Evolutionary conservation across 2,888 invertebrate genomes (phyloP).

Genomic region (Acrobasis consociella): DNA sequence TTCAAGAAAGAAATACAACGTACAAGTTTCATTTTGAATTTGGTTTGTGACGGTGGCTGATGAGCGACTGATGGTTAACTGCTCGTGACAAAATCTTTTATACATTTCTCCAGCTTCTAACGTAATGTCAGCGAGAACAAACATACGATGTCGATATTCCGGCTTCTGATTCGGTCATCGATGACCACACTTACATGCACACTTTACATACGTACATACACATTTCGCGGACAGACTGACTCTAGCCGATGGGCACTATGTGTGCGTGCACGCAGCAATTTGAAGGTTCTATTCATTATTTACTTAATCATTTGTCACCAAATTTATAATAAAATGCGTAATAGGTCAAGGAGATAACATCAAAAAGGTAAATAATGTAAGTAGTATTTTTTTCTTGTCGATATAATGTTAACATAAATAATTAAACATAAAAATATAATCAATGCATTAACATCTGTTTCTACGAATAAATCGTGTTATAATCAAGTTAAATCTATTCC

Average conservation of each 20-base stretch:
- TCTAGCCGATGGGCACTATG: constrained; percentile 31
- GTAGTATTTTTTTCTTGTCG: not conserved
- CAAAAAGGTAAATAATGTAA: constrained; percentile 11
- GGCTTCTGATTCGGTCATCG: constrained; percentile 62
- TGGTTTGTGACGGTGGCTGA: constrained; percentile 56
- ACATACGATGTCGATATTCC: constrained; percentile 65
- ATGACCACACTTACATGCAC: constrained; percentile 45
- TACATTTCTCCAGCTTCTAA: constrained; percentile 69
- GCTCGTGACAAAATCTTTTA: constrained; percentile 66
- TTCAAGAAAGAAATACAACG: constrained; percentile 35
- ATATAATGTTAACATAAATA: not conserved
- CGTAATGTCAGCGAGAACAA: constrained; percentile 67
- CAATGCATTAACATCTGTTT: not conserved
- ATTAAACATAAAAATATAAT: too few species aligned
- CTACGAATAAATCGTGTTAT: not conserved
- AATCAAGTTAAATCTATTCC: not conserved
- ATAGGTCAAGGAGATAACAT: constrained; percentile 23
- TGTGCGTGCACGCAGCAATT: constrained; percentile 38
- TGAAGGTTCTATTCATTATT: constrained; percentile 58
- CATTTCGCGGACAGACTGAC: constrained; percentile 22
- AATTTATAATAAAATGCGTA: constrained; percentile 39
- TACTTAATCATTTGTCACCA: constrained; percentile 57
- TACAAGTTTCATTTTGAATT: constrained; percentile 74
- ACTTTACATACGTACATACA: constrained; percentile 34
- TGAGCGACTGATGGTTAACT: constrained; percentile 67